These are phyloP conservation scores for Vulpes ferrilata DNA, from an alignment of 2,113 vertebrate species.

Conservation along the genomic window DNA sequence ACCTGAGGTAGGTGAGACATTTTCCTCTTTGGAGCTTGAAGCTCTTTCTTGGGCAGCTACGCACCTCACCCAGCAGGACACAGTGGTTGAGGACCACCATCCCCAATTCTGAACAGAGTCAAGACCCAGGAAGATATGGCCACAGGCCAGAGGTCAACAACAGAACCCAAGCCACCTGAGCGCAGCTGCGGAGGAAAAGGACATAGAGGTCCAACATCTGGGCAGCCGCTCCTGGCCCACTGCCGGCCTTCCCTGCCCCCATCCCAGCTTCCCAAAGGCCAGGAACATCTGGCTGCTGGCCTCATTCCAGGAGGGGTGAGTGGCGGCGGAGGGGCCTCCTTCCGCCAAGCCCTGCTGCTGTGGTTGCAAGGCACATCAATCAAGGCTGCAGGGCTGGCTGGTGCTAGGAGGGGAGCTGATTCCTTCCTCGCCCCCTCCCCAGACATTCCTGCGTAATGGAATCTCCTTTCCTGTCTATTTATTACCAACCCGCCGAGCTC, in stretches of 20 bases:
- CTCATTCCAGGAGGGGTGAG: slow-evolving; percentile 77
- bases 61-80: neutral
- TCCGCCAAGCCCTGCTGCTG: slow-evolving; percentile 68
- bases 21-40: neutral
- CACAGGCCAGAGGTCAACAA: neutral
- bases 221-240: slow-evolving; percentile 45
- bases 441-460: slow-evolving; percentile 82
- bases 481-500: slow-evolving; percentile 72
- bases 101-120: neutral
- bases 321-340: slow-evolving; percentile 69
- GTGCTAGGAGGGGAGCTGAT: slow-evolving; percentile 48
- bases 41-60: neutral
- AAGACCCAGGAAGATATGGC: neutral
- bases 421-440: slow-evolving; percentile 55
- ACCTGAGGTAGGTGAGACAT: neutral
- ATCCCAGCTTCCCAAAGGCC: slow-evolving; percentile 39
- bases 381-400: slow-evolving; percentile 64
- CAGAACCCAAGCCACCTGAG: slow-evolving; percentile 14
- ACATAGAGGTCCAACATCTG: slow-evolving; percentile 2
- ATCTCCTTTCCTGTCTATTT: slow-evolving; percentile 79
- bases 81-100: neutral
- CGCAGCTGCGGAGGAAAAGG: neutral
- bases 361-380: slow-evolving; percentile 77
- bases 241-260: slow-evolving; percentile 69
- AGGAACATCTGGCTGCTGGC: slow-evolving; percentile 83